phyloP scores from a whole-genome alignment of 2,797 vertebrate species.

The Clarias pachynema region DNA sequence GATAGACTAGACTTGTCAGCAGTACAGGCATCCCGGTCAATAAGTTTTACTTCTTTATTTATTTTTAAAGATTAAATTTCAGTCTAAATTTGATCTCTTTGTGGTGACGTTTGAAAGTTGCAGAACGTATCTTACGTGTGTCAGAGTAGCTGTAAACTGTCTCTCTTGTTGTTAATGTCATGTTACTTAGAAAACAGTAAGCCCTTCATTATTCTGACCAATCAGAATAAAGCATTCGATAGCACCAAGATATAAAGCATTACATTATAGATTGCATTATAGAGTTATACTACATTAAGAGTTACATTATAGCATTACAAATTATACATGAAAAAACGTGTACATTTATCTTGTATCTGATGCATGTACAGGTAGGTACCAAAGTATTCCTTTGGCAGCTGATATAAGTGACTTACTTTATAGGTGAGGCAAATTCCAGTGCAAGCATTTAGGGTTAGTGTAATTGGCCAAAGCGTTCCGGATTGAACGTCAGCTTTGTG shows the following conservation, averaged over 20 bases:
- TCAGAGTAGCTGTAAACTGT: background rate
- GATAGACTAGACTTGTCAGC: background rate
- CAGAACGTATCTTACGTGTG: background rate
- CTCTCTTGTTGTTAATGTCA: background rate
- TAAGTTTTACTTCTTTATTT: background rate
- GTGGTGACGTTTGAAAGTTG: too few species aligned
- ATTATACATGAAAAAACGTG: background rate
- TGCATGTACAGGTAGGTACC: background rate
- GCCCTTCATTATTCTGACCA: background rate
- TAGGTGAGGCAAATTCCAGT: background rate
- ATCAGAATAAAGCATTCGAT: too few species aligned
- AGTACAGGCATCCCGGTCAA: background rate
- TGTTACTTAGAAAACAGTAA: background rate
- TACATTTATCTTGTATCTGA: background rate
- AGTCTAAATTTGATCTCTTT: background rate
- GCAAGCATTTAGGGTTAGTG: background rate
- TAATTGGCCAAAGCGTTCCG: background rate
- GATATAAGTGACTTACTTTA: background rate
- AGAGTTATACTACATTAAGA: too few species aligned
- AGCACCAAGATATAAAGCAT: too few species aligned
- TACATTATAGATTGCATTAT: too few species aligned
- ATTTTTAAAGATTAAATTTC: background rate
- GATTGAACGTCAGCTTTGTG: conserved; percentile 1
- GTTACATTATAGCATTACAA: too few species aligned
- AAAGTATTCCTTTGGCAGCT: background rate